Percentiles rank a stretch among this genome's conserved stretches.
Conservation (phyloP, 2,113 vertebrate species). For the Aplodontia rufa region DNA sequence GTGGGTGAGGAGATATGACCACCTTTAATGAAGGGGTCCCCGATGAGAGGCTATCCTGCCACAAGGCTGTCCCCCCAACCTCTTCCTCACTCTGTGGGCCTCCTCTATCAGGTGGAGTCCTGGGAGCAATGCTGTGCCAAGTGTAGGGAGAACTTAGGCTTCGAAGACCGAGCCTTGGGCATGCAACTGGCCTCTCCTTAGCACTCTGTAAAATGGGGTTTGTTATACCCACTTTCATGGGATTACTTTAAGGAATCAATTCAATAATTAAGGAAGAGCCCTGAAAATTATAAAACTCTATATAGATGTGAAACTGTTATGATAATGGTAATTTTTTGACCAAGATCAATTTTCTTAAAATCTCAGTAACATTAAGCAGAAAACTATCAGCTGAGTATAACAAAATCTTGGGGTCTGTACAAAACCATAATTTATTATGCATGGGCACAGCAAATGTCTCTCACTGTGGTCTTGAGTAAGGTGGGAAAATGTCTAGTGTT, state of each 20-base stretch:
- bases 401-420: neutral
- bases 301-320: neutral
- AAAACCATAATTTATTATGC: neutral
- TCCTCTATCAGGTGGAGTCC: neutral
- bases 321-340: neutral
- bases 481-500: neutral
- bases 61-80: neutral
- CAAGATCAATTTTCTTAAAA: neutral
- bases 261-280: neutral
- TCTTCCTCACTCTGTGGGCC: neutral
- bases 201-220: constrained; percentile 7
- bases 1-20: neutral
- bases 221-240: neutral
- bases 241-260: neutral
- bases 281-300: neutral
- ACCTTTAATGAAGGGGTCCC: neutral
- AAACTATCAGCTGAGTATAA: neutral
- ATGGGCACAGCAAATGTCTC: neutral
- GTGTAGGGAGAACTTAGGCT: neutral
- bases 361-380: neutral
- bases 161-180: neutral
- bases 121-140: rapidly evolving
- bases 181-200: neutral
- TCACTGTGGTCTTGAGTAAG: neutral
- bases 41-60: neutral